These are phyloP conservation scores for Chydorus sphaericus DNA, from an alignment of 2,888 invertebrate genomes.

Conservation along the genomic window DNA sequence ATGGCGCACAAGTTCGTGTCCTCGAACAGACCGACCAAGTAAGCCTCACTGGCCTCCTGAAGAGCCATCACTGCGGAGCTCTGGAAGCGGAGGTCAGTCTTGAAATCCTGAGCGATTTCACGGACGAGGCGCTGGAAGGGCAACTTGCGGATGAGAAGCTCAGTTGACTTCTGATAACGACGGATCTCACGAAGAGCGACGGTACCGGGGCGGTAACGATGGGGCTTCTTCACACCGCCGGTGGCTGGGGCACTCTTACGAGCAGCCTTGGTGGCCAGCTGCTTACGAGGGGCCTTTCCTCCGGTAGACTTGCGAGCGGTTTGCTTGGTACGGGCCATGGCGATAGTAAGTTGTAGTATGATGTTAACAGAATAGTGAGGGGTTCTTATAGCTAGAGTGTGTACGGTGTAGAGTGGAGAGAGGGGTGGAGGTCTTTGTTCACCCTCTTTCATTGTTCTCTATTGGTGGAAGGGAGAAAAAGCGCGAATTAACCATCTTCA, in stretches of 20 bases:
- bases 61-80: slow-evolving; percentile 15
- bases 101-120: slow-evolving; percentile 31
- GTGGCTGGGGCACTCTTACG: slow-evolving; percentile 48
- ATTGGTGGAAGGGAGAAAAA: too few species aligned
- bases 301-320: slow-evolving; percentile 94
- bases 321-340: slow-evolving; percentile 94
- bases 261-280: slow-evolving; percentile 82
- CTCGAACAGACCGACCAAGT: slow-evolving; percentile 87
- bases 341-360: neutral
- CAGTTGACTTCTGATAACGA: slow-evolving; percentile 37
- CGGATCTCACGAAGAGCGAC: slow-evolving; percentile 37
- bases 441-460: too few species aligned
- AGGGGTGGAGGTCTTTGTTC: too few species aligned
- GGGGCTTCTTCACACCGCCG: slow-evolving; percentile 38
- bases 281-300: slow-evolving; percentile 92
- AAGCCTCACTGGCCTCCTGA: slow-evolving; percentile 81
- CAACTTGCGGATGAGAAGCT: slow-evolving; percentile 35
- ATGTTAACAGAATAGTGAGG: too few species aligned
- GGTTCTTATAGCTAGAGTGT: too few species aligned
- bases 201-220: slow-evolving; percentile 35
- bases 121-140: slow-evolving; percentile 35
- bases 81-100: slow-evolving; percentile 17
- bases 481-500: too few species aligned
- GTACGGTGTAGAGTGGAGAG: too few species aligned
- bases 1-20: slow-evolving; percentile 96